Evolutionary conservation across 2,113 vertebrate genomes (phyloP), one percentile per base, ranked within the genome.

Genomic region (Neoarius graeffei): DNA sequence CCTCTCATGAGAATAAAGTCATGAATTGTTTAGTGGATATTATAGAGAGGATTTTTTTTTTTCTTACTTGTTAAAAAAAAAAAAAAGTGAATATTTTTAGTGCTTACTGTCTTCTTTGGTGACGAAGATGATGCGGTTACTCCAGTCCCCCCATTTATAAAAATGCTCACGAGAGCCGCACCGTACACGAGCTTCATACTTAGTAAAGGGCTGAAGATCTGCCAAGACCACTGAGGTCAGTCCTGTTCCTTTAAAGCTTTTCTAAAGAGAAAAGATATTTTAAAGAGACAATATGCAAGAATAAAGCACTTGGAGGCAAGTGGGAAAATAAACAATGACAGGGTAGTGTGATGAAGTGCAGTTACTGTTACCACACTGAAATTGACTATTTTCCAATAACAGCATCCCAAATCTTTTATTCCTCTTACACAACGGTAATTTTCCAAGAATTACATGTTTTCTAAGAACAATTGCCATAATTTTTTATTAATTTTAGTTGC

Each of bases 111-210:
- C 93, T 8, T 90, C 88, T 52, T 54, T 50, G 5, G 94, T 95
- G n/a, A 0, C 0, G 59, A 95, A 93, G 7, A 35, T 2, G 27
- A 17, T 81, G 0, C 0, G 5, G 23, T 4, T 0, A 57, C 93
- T 95, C 93, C 93, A 95, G 69, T 92, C 66, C 1, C 94, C 83
- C 95, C 95, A 95, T 19, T 87, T 94, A 93, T 92, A 95, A 60
- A 93, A 93, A 85, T 94, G 59, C 3, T 92, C 62, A 0, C 9
- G 0, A 17, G 92, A 91, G 25, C 87, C 77, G 85, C 95, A 96
- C 30, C 66, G 85, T 15, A 96, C 85, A 2, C 0, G 74, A 81
- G 27, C 79, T n/a, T n/a, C 67, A 59, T 89, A 91, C 0, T 48
- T 6, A 54, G 42, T 52, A 64, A 52, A 81, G 5, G 90, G 88